These are phyloP conservation scores for Drosophila conformis DNA, from an alignment of 2,888 invertebrate species.

Conservation along the genomic window DNA sequence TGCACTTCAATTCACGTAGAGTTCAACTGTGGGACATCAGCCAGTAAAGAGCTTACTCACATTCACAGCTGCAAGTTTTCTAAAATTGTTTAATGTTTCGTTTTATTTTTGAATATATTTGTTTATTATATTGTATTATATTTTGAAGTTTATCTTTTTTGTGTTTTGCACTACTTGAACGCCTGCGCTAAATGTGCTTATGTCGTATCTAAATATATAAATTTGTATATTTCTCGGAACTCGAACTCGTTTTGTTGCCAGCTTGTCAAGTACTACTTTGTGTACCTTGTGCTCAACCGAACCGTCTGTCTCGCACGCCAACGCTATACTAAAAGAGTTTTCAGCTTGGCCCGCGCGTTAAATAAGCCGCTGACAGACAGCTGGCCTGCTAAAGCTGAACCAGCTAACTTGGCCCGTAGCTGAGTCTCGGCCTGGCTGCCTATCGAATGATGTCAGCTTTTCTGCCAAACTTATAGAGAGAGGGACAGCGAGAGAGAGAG, in stretches of 20 bases:
- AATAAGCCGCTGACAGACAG: conserved; percentile 75
- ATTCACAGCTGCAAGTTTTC: conserved; percentile 36
- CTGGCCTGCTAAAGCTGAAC: conserved; percentile 53
- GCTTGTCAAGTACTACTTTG: conserved; percentile 53
- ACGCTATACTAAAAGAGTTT: conserved; percentile 84
- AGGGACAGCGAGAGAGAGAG: neutral
- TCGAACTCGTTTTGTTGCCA: conserved; percentile 57
- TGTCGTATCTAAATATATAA: conserved; percentile 50
- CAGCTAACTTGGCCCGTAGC: conserved; percentile 51
- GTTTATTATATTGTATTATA: conserved; percentile 50
- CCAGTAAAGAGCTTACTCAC: conserved; percentile 16
- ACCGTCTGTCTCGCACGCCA: conserved; percentile 83
- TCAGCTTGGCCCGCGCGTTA: conserved; percentile 70
- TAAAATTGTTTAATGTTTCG: conserved; percentile 52
- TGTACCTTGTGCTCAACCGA: conserved; percentile 64
- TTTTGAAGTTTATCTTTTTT: conserved; percentile 35
- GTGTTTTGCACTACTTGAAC: conserved; percentile 54
- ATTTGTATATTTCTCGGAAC: conserved; percentile 47
- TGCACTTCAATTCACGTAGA: conserved; percentile 64
- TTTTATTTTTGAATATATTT: conserved; percentile 28
- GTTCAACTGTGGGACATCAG: conserved; percentile 65
- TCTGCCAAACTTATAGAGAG: neutral
- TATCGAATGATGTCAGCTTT: conserved; percentile 78
- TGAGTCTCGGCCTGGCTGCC: conserved; percentile 40
- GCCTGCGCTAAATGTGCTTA: conserved; percentile 58